A percentile compares a stretch with the other conserved stretches of the same genome.
Conservation (phyloP, 2,113 vertebrate species). For the Todiramphus chloris region DNA sequence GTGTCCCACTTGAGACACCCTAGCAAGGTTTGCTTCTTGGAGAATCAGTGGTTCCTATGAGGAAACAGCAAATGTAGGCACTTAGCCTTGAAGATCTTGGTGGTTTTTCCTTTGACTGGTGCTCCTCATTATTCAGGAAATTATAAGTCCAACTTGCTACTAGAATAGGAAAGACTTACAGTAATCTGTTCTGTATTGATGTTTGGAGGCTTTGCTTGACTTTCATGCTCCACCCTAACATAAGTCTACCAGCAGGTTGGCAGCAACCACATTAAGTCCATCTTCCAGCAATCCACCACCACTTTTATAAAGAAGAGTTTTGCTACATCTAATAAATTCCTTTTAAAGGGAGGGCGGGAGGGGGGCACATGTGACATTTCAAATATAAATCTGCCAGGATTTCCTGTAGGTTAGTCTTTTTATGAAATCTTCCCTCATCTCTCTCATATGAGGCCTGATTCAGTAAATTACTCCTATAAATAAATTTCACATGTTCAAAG, state of each 20-base stretch:
- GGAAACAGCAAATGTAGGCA: background rate
- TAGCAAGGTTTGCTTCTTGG: background rate
- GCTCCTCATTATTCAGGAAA: background rate
- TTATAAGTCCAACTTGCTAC: background rate
- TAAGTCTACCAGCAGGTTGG: background rate
- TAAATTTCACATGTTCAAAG: constrained; percentile 39
- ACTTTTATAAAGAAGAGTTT: background rate
- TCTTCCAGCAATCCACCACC: background rate
- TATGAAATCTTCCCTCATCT: background rate
- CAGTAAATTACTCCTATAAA: background rate
- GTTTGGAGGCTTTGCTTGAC: background rate
- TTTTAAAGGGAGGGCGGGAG: background rate
- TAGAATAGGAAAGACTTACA: background rate
- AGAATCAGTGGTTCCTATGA: background rate
- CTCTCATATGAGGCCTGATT: background rate
- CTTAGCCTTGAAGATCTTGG: background rate
- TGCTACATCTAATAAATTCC: background rate
- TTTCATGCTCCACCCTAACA: background rate
- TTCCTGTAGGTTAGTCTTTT: background rate
- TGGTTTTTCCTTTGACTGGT: background rate
- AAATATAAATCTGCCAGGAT: background rate
- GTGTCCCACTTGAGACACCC: background rate
- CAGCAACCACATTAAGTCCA: background rate
- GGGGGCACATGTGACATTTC: background rate
- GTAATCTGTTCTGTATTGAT: background rate